Percentiles rank a stretch among this genome's conserved stretches.
Conservation (phyloP, 2,888 invertebrate species). For the Xylocampa areola region DNA sequence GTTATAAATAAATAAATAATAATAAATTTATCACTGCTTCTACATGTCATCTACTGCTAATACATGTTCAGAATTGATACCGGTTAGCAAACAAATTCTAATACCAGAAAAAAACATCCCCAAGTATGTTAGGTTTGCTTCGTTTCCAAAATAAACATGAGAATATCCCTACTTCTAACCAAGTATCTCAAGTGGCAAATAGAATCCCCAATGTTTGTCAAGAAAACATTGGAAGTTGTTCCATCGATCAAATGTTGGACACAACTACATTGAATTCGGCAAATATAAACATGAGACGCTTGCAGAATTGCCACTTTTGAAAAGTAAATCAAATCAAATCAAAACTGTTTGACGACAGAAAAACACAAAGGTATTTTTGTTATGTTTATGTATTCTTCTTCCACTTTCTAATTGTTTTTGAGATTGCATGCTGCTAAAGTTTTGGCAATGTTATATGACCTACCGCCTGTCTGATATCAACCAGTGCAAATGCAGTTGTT, state of each 20-base stretch:
- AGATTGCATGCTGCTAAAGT: no score
- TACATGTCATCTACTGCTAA: no score
- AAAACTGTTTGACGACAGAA: no score
- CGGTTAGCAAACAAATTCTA: neutral
- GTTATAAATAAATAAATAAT: no score
- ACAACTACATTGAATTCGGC: conserved; percentile 34
- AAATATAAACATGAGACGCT: conserved; percentile 14
- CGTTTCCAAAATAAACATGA: conserved; percentile 42
- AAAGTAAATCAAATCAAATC: neutral
- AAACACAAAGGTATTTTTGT: no score
- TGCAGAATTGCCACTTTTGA: conserved; percentile 8
- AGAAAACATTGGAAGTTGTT: conserved; percentile 45
- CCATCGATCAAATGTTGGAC: conserved; percentile 58
- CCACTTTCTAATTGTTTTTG: no score
- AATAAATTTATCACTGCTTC: no score
- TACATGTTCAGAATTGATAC: neutral
- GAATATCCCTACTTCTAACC: conserved; percentile 29
- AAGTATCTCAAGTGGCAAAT: conserved; percentile 50
- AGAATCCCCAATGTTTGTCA: conserved; percentile 56
- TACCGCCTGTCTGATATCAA: no score
- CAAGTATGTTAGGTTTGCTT: conserved; percentile 4
- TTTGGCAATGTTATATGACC: no score
- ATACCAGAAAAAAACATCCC: conserved; percentile 29
- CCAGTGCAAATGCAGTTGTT: no score
- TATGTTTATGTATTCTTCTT: no score